Evolutionary conservation across 2,113 vertebrate genomes (phyloP).

Genomic region (Gyps fulvus): DNA sequence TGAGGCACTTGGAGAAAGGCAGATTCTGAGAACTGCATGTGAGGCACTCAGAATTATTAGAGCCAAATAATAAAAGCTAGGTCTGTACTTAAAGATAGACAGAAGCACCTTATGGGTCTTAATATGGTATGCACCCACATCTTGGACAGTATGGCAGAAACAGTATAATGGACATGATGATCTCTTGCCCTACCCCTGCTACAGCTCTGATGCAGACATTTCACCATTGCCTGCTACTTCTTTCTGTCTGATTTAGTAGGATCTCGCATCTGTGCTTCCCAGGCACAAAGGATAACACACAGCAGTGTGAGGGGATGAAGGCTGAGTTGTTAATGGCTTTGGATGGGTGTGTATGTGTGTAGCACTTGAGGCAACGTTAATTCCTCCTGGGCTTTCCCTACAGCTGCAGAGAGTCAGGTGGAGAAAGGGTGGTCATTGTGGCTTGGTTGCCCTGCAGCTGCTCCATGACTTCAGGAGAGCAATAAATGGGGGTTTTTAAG

Average conservation of each 20-base stretch:
- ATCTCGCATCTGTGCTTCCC: fast-evolving
- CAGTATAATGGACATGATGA: neutral
- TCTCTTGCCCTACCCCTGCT: neutral
- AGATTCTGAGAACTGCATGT: neutral
- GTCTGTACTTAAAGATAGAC: neutral
- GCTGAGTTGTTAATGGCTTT: neutral
- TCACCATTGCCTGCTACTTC: neutral
- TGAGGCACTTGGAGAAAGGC: neutral
- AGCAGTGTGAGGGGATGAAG: neutral
- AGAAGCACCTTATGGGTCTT: neutral
- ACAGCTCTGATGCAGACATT: neutral
- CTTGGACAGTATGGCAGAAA: neutral
- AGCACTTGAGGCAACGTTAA: neutral
- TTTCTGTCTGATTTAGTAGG: neutral
- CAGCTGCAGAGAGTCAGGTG: neutral
- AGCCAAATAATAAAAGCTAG: neutral
- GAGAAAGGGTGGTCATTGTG: neutral
- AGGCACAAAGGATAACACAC: neutral
- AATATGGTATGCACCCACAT: too few species aligned
- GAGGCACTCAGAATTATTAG: neutral
- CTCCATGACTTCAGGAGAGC: neutral
- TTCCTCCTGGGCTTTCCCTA: neutral
- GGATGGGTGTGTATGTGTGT: neutral
- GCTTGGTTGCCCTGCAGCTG: neutral
- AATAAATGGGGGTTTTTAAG: neutral